Conservation (phyloP, 2,888 invertebrate genomes). For the Yponomeuta plumbellus region DNA sequence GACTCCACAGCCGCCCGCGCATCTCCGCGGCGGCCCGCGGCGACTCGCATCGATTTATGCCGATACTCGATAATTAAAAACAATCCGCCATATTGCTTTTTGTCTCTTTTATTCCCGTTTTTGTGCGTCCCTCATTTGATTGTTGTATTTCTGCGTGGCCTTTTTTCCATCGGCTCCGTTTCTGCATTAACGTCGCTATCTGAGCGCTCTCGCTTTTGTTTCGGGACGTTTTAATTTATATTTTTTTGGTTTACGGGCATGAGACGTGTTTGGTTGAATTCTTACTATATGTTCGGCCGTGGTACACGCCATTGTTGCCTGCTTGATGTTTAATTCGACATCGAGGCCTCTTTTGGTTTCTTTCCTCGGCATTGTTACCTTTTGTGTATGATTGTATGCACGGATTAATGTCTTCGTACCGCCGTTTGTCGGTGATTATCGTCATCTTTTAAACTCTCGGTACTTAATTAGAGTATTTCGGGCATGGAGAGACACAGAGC, state of each 20-base stretch:
- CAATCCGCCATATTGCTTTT: conserved; percentile 75
- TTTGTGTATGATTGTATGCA: conserved; percentile 2
- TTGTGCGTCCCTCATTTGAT: conserved; percentile 75
- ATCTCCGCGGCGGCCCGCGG: conserved; percentile 51
- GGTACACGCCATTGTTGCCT: conserved; percentile 14
- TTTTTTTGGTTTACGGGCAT: conserved; percentile 41
- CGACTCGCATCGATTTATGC: conserved; percentile 74
- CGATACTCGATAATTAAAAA: conserved; percentile 77
- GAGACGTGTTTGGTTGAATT: conserved; percentile 23
- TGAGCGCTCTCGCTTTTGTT: conserved; percentile 44
- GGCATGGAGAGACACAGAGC: background rate
- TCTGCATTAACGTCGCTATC: conserved; percentile 58
- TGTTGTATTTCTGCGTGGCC: conserved; percentile 61
- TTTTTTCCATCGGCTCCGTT: conserved; percentile 49
- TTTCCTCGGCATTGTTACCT: background rate
- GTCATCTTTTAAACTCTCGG: background rate
- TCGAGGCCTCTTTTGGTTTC: conserved; percentile 3
- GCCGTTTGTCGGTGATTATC: background rate
- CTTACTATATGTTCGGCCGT: conserved; percentile 9
- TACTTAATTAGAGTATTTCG: background rate
- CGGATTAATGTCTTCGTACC: background rate
- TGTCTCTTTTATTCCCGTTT: conserved; percentile 70
- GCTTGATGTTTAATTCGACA: conserved; percentile 15
- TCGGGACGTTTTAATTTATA: conserved; percentile 70
- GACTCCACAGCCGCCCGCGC: conserved; percentile 43